These are phyloP conservation scores for Zoanthus solanderi DNA, from an alignment of 92 coral and sea anemone genomes.

Conservation along the genomic window DNA sequence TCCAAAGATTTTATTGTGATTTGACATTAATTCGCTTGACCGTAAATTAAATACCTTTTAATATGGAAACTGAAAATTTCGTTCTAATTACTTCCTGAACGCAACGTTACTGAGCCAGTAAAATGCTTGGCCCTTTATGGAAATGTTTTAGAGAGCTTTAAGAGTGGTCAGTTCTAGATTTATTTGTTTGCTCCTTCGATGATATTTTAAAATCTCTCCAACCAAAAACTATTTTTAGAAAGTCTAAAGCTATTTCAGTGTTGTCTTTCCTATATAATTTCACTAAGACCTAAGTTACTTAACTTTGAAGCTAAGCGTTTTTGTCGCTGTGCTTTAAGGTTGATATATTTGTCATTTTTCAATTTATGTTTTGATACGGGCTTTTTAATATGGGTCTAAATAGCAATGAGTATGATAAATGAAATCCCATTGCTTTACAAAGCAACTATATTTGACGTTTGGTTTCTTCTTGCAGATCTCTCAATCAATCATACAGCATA, in stretches of 20 bases:
- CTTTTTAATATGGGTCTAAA: not conserved
- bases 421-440: not conserved
- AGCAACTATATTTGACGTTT: not conserved
- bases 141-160: not conserved
- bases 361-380: not conserved
- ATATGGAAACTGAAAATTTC: slow-evolving; percentile 5
- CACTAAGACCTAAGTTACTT: not conserved
- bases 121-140: slow-evolving; percentile 12
- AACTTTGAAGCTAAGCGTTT: too few relatives aligned
- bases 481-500: not conserved
- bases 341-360: not conserved
- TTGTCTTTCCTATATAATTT: not conserved
- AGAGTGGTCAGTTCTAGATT: not conserved
- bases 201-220: not conserved
- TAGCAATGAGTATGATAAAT: not conserved
- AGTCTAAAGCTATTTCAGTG: not conserved
- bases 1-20: not conserved
- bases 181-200: not conserved
- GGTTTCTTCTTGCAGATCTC: slow-evolving; percentile 3
- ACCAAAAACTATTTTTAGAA: not conserved
- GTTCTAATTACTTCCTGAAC: slow-evolving; percentile 1
- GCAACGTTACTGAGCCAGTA: not conserved
- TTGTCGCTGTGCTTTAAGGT: not conserved
- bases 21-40: not conserved
- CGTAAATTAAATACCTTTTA: not conserved